Base-by-base conservation (phyloP, 2,888 invertebrate species). In the Temnothorax rugatulus region DNA sequence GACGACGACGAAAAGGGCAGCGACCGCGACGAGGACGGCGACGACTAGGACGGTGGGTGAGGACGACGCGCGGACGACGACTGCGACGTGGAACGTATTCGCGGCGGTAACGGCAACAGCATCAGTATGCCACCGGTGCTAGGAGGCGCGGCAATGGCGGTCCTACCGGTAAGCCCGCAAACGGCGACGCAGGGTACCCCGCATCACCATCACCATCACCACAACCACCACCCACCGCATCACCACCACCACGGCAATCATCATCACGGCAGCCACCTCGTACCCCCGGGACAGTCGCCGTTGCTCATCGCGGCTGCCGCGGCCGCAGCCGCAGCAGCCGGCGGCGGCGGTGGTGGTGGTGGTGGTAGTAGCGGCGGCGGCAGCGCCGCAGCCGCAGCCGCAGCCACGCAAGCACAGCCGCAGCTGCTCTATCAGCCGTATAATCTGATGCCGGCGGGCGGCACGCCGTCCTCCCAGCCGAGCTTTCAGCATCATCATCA, bases 101-200 rank as follows among this genome's bases (percentile, higher is more conserved):
- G 74, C n/a, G 44, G 29, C 13, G 25, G n/a, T 54, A 34, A 38
- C 50, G 21, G 52, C 73, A 44, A 21, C 73, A 21, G 38, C 86
- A 86, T 83, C 89, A 94, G 93, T 90, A 95, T 95, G 95, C 94
- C 95, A 93, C 94, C 95, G 92, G 95, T 95, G 91, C 90, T 95
- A 95, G 94, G 95, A 92, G 95, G 94, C 90, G 93, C 94, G 92
- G 93, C 95, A 91, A 95, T 95, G 95, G 95, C 95, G 93, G 94
- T 95, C 88, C 94, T 95, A 93, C 95, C 95, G 94, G 94, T 94
- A 90, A 94, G 94, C 91, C 94, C 95, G 94, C 94, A 94, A 92
- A 94, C 94, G 92, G 95, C 95, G 90, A 94, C 93, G 89, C 93
- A 93, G 91, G 94, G 93, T 91, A 93, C 91, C 90, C 92, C 93